A percentile compares a stretch with the other conserved stretches of the same genome.
These are phyloP conservation scores for Smithornis capensis DNA, from an alignment of 2,113 vertebrate species.

Conservation along the genomic window DNA sequence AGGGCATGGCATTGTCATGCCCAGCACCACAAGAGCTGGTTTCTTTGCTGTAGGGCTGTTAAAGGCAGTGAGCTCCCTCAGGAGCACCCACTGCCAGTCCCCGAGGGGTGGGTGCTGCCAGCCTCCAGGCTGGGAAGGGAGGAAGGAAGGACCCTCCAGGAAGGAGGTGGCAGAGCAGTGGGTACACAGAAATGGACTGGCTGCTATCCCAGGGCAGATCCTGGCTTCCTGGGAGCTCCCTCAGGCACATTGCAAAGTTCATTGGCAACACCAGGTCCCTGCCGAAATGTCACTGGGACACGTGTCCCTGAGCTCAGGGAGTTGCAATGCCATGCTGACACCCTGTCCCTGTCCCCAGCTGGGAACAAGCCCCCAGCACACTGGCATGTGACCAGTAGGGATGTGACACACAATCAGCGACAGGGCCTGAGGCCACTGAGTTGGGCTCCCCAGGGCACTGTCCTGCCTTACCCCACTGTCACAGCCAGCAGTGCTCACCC, in stretches of 20 bases:
- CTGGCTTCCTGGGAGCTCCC: neutral
- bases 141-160: no score
- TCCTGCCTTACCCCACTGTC: neutral
- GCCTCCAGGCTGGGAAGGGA: neutral
- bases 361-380: accelerated
- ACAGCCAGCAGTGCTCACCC: neutral
- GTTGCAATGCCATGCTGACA: neutral
- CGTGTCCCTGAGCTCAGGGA: accelerated
- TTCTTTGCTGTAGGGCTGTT: neutral
- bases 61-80: neutral
- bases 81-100: neutral
- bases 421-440: accelerated
- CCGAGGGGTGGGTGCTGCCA: neutral
- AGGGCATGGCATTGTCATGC: neutral
- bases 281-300: neutral
- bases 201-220: neutral
- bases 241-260: neutral
- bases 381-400: accelerated
- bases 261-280: neutral
- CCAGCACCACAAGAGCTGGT: no score
- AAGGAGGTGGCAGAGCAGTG: neutral
- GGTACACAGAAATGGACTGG: neutral
- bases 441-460: neutral
- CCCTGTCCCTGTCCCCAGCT: neutral
- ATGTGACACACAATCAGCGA: neutral